Evolutionary conservation across 2,888 invertebrate species (phyloP), one percentile per base, ranked within the genome.

Genomic region (Odontothrips loti): DNA sequence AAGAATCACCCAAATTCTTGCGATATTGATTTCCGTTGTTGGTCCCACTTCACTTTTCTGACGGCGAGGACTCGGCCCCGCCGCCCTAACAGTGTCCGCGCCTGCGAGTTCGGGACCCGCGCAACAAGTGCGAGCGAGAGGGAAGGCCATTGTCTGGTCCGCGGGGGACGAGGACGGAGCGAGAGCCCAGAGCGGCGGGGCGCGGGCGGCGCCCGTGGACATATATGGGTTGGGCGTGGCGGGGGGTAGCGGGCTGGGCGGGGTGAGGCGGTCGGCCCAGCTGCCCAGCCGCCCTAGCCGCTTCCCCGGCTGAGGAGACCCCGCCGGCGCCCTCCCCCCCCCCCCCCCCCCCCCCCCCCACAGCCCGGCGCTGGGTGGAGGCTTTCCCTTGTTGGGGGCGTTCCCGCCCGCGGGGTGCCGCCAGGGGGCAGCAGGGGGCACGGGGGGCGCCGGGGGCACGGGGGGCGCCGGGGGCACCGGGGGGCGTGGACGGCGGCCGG

Each of bases 241-340:
- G 81, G 81, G 47, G 79, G 79, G 79, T 80, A 51, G 78, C 79
- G 79, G 43, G 75, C 81, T 81, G 79, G 81, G 80, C 82, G 82
- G 51, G 86, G 85, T n/a, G n/a, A n/a, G n/a, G n/a, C n/a, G n/a
- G 85, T n/a, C n/a, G 84, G 84, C 85, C 85, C 85, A 85, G 85
- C 85, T 86, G 86, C 87, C 87, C 86, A 87, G 86, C 85, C 85
- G 34, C 3, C 34, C 34, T 2, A 6, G 34, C 34, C 84, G 85
- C 86, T 86, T 86, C 85, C 86, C 85, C 85, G 85, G 86, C 85
- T 85, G 86, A 86, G 84, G 84, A 85, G 85, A 85, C 85, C 84
- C 84, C 84, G 84, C 84, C 84, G 84, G 84, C 84, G 84, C 84
- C 83, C 82, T 1, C 79, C 80, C 80, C 80, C 68, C 79, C 80